phyloP scores from a whole-genome alignment of 2,797 vertebrate genomes.

The Lepilemur septentrionalis region DNA sequence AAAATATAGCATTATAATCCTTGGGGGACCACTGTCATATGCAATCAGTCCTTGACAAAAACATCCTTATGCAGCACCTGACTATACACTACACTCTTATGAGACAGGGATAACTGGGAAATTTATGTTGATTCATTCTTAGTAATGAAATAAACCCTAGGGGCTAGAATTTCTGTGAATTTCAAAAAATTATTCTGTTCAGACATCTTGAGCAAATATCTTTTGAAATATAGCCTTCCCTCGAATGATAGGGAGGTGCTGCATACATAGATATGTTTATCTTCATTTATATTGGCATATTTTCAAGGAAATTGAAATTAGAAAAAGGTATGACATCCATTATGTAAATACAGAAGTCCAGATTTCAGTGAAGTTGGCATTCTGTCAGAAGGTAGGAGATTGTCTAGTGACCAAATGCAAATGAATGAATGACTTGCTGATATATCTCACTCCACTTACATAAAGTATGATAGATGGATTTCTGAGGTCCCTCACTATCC shows the following conservation, averaged over 20 bases:
- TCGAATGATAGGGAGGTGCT: not conserved
- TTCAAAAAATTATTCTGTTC: constrained; percentile 2
- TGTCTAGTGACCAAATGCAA: constrained; percentile 20
- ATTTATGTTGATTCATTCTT: constrained; percentile 20
- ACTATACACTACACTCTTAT: not conserved
- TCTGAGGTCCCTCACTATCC: not conserved
- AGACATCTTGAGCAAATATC: constrained; percentile 39
- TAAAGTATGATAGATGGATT: not conserved
- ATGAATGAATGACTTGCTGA: constrained; percentile 2
- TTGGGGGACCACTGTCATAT: not conserved
- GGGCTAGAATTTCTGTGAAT: not conserved
- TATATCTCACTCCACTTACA: not conserved
- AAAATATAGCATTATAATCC: not conserved
- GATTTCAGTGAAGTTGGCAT: constrained; percentile 39
- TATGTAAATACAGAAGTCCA: constrained; percentile 32
- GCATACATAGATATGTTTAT: constrained; percentile 1
- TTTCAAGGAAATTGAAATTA: constrained; percentile 48
- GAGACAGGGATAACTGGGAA: not conserved
- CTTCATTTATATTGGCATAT: constrained; percentile 30
- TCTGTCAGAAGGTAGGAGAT: constrained; percentile 28
- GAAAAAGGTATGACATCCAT: constrained; percentile 33
- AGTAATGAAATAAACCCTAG: not conserved
- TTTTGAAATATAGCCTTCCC: constrained; percentile 28
- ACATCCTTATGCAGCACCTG: not conserved
- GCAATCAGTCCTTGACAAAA: not conserved